Evolutionary conservation across 2,888 invertebrate genomes (phyloP).

Genomic region (Drosophila antonietae): DNA sequence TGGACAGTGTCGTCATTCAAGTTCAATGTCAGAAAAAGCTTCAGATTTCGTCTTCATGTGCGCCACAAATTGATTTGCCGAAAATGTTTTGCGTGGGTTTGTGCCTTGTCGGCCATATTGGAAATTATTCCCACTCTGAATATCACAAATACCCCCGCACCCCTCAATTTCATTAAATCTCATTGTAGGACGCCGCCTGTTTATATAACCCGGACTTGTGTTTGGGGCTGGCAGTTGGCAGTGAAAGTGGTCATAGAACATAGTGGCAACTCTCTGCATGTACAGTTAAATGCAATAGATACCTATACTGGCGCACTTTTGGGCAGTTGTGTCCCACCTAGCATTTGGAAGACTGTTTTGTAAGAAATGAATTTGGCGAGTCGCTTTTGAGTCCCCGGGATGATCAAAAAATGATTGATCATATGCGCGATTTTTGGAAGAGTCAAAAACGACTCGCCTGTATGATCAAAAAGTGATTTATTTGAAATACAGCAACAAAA

Average conservation of each 20-base stretch:
- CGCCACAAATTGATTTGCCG: constrained; percentile 15
- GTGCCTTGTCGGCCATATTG: constrained; percentile 52
- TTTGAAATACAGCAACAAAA: too few species aligned
- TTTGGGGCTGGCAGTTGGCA: background rate
- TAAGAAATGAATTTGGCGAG: too few species aligned
- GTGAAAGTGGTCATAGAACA: constrained; percentile 29
- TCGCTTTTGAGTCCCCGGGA: too few species aligned
- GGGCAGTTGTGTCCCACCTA: constrained; percentile 30
- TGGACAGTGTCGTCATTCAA: constrained; percentile 55
- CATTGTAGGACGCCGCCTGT: constrained; percentile 7
- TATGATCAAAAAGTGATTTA: too few species aligned
- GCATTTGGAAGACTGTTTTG: too few species aligned
- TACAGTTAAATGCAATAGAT: constrained; percentile 22
- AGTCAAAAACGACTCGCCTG: too few species aligned
- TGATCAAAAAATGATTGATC: too few species aligned
- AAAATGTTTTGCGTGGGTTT: constrained; percentile 38
- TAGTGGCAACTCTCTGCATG: constrained; percentile 12
- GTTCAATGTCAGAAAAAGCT: constrained; percentile 78
- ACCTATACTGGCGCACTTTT: constrained; percentile 15
- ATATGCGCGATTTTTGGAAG: too few species aligned
- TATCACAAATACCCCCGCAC: background rate
- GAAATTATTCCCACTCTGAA: constrained; percentile 21
- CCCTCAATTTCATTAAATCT: constrained; percentile 5
- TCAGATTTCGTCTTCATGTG: constrained; percentile 16
- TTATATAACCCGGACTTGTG: constrained; percentile 35